Base-by-base conservation (phyloP, 1,140 invertebrate species). In the Rhagoletis zephyria region DNA sequence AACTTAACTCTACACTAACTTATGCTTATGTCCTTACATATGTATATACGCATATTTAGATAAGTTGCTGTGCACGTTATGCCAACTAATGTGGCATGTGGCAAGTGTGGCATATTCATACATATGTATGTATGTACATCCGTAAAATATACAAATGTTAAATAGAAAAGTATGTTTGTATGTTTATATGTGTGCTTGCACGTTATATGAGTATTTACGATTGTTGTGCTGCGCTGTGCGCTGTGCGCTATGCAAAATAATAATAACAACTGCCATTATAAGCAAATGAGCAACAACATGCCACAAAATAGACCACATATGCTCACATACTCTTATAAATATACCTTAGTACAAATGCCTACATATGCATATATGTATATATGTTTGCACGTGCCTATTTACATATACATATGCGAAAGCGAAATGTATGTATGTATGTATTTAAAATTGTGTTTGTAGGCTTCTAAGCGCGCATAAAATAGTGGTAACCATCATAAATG, bases 21-120 rank as follows among this genome's bases (percentile, higher is more conserved):
- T 56, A 56, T 56, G 51, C 51, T 3, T 63, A 63, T 14, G 14
- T 63, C 7, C 61, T 12, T 63, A 63, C 61, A 63, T 63, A 63
- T 63, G 61, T 63, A 12, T 70, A 12, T 45, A 42, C 45, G 1
- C 45, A 16, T 19, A 81, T 81, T 81, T 81, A 81, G 74, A 6
- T 56, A 81, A 59, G 48, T 81, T 81, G 51, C 74, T 81, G 45
- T 56, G 48, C 12, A 5, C 6, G 16, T 56, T 81, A 56, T 81
- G 74, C n/a, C 74, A 81, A 81, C 48, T 81, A 81, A 81, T 81
- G 74, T 81, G 48, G 74, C 7, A 19, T 81, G 74, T 48, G 16
- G 70, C 45, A 77, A 12, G 48, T 56, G 19, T 81, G 45, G 7
- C 10, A 59, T 56, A 30, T 30, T 4, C 19, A 4, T 51, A 45